Evolutionary conservation across 1,140 invertebrate species (phyloP).

Genomic region (Stenopsyche tienmushanensis): DNA sequence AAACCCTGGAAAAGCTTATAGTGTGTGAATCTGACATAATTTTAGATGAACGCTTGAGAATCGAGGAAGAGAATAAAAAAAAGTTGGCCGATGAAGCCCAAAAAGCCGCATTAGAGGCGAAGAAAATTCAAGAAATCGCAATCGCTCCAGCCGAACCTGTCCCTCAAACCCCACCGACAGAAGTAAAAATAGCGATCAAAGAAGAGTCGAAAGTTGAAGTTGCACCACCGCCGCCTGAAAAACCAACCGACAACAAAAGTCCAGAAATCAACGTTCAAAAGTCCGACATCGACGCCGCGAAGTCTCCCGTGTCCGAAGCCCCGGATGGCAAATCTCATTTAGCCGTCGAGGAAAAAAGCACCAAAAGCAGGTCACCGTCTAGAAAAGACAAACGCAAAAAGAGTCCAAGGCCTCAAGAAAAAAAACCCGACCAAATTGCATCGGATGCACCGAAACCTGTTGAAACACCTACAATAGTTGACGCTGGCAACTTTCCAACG

Average conservation of each 20-base stretch:
- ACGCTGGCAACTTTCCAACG: neutral
- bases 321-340: neutral
- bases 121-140: slow-evolving; percentile 13
- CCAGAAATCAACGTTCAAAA: slow-evolving; percentile 11
- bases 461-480: neutral
- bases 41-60: slow-evolving; percentile 22
- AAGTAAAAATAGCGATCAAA: neutral
- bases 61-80: slow-evolving; percentile 22
- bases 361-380: neutral
- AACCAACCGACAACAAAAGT: too few species aligned
- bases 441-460: neutral
- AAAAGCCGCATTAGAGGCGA: slow-evolving; percentile 8
- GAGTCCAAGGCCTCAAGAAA: slow-evolving; percentile 9
- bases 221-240: too few species aligned
- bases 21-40: slow-evolving; percentile 36
- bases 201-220: neutral
- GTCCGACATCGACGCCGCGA: neutral
- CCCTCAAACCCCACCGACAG: neutral
- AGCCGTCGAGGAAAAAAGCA: neutral
- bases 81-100: slow-evolving; percentile 1
- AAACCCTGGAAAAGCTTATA: slow-evolving; percentile 37
- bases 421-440: slow-evolving; percentile 15
- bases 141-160: neutral
- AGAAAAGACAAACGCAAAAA: slow-evolving; percentile 20
- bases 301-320: neutral